A percentile compares a stretch with the other conserved stretches of the same genome.
These are phyloP conservation scores for Tridacna crocea DNA, from an alignment of 2,888 invertebrate genomes.

Conservation along the genomic window DNA sequence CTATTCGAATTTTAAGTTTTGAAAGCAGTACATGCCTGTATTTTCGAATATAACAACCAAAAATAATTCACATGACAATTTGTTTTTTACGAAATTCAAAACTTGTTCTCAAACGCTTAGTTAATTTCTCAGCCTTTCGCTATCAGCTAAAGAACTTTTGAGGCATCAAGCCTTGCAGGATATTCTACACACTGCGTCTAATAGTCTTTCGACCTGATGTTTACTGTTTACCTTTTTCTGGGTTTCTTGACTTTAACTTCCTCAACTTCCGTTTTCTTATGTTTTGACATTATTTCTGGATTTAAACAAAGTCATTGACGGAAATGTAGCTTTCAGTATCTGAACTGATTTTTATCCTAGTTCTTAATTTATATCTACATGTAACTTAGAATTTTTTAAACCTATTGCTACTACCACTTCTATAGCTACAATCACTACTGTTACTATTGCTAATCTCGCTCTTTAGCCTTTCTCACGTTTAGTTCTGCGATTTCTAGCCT, in stretches of 20 bases:
- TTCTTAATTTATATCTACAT: background rate
- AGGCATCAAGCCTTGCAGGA: background rate
- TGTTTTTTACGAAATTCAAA: background rate
- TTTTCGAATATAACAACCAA: too few relatives aligned
- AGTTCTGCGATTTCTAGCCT: conserved; percentile 13
- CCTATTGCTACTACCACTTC: background rate
- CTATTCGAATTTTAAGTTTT: too few relatives aligned
- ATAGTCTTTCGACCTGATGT: background rate
- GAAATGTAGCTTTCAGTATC: conserved; percentile 8
- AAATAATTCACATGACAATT: too few relatives aligned
- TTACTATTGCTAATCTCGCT: conserved; percentile 1
- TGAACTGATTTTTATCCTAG: background rate
- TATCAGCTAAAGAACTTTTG: background rate
- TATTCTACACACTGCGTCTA: background rate
- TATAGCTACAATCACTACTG: background rate
- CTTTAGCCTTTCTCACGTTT: conserved; percentile 3
- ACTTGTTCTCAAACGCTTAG: conserved; percentile 7
- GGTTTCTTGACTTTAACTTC: background rate
- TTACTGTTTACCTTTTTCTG: background rate
- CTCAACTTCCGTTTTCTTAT: background rate
- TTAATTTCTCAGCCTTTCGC: too few relatives aligned
- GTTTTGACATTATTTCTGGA: background rate
- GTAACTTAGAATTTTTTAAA: background rate
- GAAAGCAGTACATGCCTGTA: too few relatives aligned
- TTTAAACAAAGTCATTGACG: background rate